Conservation (phyloP, 2,113 vertebrate genomes). For the Myrmecophaga tridactyla region DNA sequence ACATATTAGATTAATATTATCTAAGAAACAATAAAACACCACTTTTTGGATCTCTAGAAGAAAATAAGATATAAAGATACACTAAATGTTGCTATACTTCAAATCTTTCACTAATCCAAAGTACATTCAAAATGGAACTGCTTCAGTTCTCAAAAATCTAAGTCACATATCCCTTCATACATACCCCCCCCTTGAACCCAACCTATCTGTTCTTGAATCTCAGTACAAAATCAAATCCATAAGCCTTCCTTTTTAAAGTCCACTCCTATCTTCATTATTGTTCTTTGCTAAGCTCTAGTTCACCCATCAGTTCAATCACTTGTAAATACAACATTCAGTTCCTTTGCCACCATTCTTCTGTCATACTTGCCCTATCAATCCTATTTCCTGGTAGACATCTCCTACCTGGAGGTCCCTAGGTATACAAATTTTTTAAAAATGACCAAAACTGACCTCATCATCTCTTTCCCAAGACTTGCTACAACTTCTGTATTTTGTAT, state of each 20-base stretch:
- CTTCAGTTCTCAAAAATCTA: background rate
- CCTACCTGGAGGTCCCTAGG: background rate
- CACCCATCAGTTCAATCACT: background rate
- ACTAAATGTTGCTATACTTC: too few species aligned
- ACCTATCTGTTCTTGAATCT: background rate
- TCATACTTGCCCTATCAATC: background rate
- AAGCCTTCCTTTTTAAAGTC: background rate
- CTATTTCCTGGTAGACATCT: background rate
- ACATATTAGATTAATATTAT: background rate
- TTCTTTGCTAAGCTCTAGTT: background rate
- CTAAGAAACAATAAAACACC: conserved; percentile 13
- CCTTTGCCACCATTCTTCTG: background rate
- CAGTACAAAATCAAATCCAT: background rate
- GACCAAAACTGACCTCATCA: background rate
- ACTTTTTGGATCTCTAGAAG: too few species aligned
- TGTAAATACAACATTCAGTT: background rate
- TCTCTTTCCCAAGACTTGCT: background rate
- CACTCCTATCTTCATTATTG: background rate
- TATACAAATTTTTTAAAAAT: background rate
- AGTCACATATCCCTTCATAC: background rate
- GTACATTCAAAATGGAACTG: background rate
- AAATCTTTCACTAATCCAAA: too few species aligned
- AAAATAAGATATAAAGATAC: too few species aligned
- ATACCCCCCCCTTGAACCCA: background rate
- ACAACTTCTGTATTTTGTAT: conserved; percentile 6